Conservation (phyloP, 2,888 invertebrate genomes). For the Phorcus lineatus region DNA sequence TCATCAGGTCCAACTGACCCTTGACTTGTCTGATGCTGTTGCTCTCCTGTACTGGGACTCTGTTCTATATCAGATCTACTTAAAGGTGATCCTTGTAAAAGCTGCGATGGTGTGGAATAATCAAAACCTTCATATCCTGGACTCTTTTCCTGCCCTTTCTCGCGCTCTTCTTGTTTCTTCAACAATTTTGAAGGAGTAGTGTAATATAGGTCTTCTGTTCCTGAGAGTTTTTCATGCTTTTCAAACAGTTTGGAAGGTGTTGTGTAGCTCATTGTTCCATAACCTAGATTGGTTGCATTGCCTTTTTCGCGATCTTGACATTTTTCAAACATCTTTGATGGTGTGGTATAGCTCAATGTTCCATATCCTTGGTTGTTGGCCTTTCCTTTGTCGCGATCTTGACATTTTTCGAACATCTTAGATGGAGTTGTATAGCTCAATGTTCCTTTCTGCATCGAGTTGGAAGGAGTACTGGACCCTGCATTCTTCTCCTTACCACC, state of each 20-base stretch:
- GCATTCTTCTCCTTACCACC: too few species aligned
- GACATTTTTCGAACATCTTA: background rate
- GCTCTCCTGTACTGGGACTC: background rate
- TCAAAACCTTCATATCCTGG: background rate
- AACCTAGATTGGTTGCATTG: background rate
- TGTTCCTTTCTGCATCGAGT: too few species aligned
- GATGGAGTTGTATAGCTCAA: constrained; percentile 20
- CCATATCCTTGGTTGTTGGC: background rate
- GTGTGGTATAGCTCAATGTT: constrained; percentile 7
- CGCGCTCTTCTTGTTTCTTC: background rate
- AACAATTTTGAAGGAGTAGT: constrained; percentile 25
- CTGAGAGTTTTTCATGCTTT: background rate
- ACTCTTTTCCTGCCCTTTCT: background rate
- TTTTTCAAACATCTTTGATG: background rate
- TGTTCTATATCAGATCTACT: too few species aligned
- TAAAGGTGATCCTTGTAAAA: too few species aligned
- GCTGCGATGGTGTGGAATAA: background rate
- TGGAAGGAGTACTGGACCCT: too few species aligned
- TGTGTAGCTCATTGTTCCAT: background rate
- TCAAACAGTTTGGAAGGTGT: constrained; percentile 26
- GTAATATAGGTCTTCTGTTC: constrained; percentile 4
- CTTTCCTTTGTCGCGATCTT: background rate
- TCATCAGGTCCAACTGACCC: background rate
- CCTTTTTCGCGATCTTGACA: background rate
- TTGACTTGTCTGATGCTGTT: too few species aligned